These are phyloP conservation scores for Salvator merianae DNA, from an alignment of 2,113 vertebrate genomes.

Conservation along the genomic window DNA sequence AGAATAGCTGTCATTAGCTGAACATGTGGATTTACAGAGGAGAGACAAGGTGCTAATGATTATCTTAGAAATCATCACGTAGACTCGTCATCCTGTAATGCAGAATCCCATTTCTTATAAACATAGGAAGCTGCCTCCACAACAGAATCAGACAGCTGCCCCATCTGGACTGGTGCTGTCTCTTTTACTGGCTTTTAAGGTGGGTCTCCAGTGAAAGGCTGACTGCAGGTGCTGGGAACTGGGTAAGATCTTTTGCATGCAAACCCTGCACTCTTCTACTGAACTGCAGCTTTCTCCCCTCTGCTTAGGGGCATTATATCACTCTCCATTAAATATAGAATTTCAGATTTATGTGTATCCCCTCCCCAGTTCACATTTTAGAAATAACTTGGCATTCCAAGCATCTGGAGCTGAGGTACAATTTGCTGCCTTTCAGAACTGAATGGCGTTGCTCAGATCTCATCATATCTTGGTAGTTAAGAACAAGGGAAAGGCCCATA, in stretches of 20 bases:
- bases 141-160: background rate
- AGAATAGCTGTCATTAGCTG: background rate
- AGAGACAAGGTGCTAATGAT: background rate
- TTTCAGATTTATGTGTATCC: background rate
- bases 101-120: background rate
- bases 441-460: background rate
- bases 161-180: background rate
- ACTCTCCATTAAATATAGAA: conserved; percentile 8
- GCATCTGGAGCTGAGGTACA: background rate
- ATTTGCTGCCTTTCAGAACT: background rate
- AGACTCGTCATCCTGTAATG: background rate
- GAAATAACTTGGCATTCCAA: background rate
- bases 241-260: background rate
- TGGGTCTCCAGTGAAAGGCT: too few species aligned
- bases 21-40: background rate
- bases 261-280: background rate
- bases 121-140: background rate
- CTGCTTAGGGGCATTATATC: background rate
- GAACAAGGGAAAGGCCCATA: background rate
- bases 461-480: background rate
- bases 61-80: background rate
- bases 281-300: background rate
- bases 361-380: background rate
- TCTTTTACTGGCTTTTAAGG: background rate
- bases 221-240: background rate